A percentile compares a stretch with the other conserved stretches of the same genome.
Evolutionary conservation across 2,113 vertebrate species (phyloP).

Genomic region (Fukomys damarensis): DNA sequence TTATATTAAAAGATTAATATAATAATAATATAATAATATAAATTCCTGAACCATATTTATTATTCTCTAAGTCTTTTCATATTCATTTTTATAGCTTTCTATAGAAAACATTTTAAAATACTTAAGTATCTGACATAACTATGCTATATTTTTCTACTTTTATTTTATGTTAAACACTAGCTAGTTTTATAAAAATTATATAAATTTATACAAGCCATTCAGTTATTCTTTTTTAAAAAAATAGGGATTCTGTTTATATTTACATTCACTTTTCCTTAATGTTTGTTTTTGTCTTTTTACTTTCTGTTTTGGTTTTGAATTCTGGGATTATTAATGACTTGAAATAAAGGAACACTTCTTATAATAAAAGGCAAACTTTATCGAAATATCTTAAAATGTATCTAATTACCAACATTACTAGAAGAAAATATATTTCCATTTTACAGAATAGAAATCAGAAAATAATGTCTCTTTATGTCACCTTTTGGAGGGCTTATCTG

Average conservation of each 20-base stretch:
- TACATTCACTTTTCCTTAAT: neutral
- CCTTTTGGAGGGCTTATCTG: neutral
- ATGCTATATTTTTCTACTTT: neutral
- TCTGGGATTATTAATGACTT: neutral
- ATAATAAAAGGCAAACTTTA: slow-evolving; percentile 12
- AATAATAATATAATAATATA: neutral
- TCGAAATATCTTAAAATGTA: slow-evolving; percentile 37
- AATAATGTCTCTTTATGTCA: neutral
- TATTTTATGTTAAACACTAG: neutral
- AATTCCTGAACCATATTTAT: neutral
- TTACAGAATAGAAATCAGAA: slow-evolving; percentile 24
- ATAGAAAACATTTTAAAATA: neutral
- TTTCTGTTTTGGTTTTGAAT: neutral
- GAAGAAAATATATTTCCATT: neutral
- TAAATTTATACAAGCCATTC: neutral
- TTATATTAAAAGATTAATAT: neutral
- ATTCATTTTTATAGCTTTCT: neutral
- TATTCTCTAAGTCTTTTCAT: neutral
- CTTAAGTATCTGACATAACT: neutral
- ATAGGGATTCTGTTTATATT: neutral
- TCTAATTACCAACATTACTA: slow-evolving; percentile 23
- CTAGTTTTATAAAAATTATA: neutral
- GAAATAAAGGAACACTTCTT: neutral
- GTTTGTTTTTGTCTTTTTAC: neutral
- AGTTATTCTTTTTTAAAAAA: neutral